A percentile compares a stretch with the other conserved stretches of the same genome.
Evolutionary conservation across 1,140 invertebrate species (phyloP).

Genomic region (Cotesia vestalis): DNA sequence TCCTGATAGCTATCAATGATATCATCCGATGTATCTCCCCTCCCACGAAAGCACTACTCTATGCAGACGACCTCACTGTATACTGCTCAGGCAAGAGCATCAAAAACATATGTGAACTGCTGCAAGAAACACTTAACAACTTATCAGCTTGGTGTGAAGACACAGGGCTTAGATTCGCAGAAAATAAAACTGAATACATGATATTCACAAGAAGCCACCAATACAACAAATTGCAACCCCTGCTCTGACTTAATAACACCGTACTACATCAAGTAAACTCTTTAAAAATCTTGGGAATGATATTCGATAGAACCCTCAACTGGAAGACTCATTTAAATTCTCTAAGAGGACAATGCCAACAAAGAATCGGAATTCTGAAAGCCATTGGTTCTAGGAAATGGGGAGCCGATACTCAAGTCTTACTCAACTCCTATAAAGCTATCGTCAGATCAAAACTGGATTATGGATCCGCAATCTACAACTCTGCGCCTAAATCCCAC

Average conservation of each 20-base stretch:
- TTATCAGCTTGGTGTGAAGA: background rate
- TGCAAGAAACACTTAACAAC: background rate
- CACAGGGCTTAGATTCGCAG: background rate
- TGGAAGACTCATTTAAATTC: slow-evolving; percentile 37
- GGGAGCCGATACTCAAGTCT: slow-evolving; percentile 31
- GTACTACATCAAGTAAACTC: background rate
- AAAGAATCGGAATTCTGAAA: slow-evolving; percentile 39
- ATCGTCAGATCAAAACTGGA: slow-evolving; percentile 44
- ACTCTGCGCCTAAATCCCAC: slow-evolving; percentile 36
- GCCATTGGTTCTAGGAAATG: background rate
- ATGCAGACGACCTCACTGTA: slow-evolving; percentile 24
- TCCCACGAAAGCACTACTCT: background rate
- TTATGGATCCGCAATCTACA: slow-evolving; percentile 43
- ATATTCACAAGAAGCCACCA: background rate
- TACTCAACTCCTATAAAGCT: slow-evolving; percentile 40
- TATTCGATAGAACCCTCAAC: slow-evolving; percentile 24
- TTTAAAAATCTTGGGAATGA: background rate
- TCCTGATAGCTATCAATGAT: slow-evolving; percentile 42
- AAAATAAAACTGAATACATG: background rate
- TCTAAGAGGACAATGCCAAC: slow-evolving; percentile 35
- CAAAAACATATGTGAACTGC: background rate
- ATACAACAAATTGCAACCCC: background rate
- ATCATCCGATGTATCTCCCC: background rate
- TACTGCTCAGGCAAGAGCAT: background rate
- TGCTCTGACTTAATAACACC: background rate